Conservation (phyloP, 1,140 invertebrate genomes). For the Monochamus saltuarius region DNA sequence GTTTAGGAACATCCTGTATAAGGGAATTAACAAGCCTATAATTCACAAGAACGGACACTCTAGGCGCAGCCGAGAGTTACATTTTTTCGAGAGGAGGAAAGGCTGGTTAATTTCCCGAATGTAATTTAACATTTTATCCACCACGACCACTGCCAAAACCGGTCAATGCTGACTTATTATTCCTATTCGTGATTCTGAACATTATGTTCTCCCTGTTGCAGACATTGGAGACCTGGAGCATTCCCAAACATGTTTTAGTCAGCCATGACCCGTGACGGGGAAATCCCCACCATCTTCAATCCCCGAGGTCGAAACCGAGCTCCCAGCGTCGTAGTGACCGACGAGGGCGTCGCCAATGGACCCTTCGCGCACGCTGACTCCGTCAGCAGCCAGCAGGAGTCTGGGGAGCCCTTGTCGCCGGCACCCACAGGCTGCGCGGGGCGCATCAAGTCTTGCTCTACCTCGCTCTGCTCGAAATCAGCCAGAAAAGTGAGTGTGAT, state of each 20-base stretch:
- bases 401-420: slow-evolving; percentile 55
- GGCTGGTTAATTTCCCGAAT: too few relatives aligned
- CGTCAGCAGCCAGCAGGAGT: slow-evolving; percentile 59
- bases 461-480: slow-evolving; percentile 69
- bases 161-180: too few relatives aligned
- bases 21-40: too few relatives aligned
- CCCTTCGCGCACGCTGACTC: slow-evolving; percentile 61
- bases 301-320: slow-evolving; percentile 65
- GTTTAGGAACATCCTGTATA: too few relatives aligned
- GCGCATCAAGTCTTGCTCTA: slow-evolving; percentile 58
- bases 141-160: too few relatives aligned
- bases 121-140: too few relatives aligned
- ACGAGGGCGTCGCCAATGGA: slow-evolving; percentile 60
- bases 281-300: slow-evolving; percentile 75
- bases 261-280: slow-evolving; percentile 50
- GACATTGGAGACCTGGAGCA: background rate
- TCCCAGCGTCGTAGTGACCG: slow-evolving; percentile 71
- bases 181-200: too few relatives aligned
- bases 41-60: too few relatives aligned
- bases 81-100: too few relatives aligned
- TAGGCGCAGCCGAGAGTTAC: too few relatives aligned
- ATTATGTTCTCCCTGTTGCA: too few relatives aligned
- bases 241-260: slow-evolving; percentile 8
- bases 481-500: slow-evolving; percentile 63
- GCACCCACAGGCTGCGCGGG: slow-evolving; percentile 47